Evolutionary conservation across 2,113 vertebrate species (phyloP), one percentile per base, ranked within the genome.

Genomic region (Scartelaos histophorus): DNA sequence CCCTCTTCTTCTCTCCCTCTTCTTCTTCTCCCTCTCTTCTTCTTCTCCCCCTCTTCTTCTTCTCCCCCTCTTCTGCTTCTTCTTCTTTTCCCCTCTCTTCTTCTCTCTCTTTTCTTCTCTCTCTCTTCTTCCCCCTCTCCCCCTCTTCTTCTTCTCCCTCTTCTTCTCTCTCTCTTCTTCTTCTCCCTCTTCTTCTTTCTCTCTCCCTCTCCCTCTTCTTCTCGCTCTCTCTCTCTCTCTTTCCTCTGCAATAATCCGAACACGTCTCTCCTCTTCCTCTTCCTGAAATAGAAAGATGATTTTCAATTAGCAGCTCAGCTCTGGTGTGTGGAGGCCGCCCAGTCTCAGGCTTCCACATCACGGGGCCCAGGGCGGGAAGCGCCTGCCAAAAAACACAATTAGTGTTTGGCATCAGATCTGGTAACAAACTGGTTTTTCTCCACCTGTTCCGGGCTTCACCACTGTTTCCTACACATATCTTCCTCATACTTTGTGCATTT

Each of bases 291-390:
- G 49, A 58, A 73, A 75, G 80, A 86, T 79, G 80, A 87, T 87
- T 85, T 86, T 89, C 87, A 90, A 87, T 90, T 87, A 89, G 85
- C 80, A 76, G 69, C 67, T 56, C 81, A 81, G 82, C 68, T 71
- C 29, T 2, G 29, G 2, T 29, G 2, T 29, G 29, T 29, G 29
- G 29, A 29, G 29, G 29, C 60, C 46, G 69, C 60, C 67, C 70
- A 71, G 58, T 75, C 67, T 24, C 81, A 80, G 73, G 0, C 53
- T 75, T 74, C 74, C 70, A 82, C 73, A 65, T 71, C 6, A 75
- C 74, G 78, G 86, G 74, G 84, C 66, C 67, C 35, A 47, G n/a
- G 49, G 49, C 51, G 71, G 73, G 65, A 53, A 24, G 45, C 24
- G 13, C 70, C 64, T 13, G 84, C 88, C 87, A 86, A 81, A 62